phyloP scores from a whole-genome alignment of 2,797 vertebrate species.

The Kryptolebias ocellatus region DNA sequence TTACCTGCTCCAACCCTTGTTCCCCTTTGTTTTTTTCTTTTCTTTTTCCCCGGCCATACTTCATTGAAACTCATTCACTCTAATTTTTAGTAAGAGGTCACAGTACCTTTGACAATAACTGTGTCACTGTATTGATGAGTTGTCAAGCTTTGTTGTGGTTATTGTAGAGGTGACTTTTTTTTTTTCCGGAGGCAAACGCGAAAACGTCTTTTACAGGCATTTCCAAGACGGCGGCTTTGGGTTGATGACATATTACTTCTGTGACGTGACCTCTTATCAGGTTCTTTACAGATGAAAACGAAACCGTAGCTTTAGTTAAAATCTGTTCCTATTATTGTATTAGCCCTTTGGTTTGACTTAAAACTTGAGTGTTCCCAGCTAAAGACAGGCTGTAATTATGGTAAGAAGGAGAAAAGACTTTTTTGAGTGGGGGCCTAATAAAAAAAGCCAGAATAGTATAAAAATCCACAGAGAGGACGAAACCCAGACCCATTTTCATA shows the following conservation, averaged over 20 bases:
- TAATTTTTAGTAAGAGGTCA: conserved; percentile 19
- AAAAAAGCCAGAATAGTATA: conserved; percentile 5
- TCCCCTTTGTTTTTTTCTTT: not conserved
- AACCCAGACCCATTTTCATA: conserved; percentile 6
- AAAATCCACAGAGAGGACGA: not conserved
- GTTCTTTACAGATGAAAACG: conserved; percentile 15
- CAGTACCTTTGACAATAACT: conserved; percentile 48
- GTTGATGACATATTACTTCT: conserved; percentile 42
- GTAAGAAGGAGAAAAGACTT: conserved; percentile 20
- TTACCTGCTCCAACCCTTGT: conserved; percentile 9
- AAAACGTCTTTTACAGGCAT: conserved; percentile 57
- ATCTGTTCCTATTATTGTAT: conserved; percentile 42
- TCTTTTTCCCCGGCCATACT: conserved; percentile 14
- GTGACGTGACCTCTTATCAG: conserved; percentile 29
- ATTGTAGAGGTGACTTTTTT: conserved; percentile 15
- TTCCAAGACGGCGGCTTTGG: conserved; percentile 44
- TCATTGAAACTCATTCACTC: conserved; percentile 27
- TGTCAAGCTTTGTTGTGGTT: conserved; percentile 65
- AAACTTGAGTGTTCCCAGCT: conserved; percentile 29
- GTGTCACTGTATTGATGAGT: conserved; percentile 54
- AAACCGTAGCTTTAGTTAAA: conserved; percentile 41
- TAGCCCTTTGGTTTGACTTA: conserved; percentile 43
- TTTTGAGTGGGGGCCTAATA: conserved; percentile 3
- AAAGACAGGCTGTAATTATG: conserved; percentile 27
- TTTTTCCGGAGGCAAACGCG: conserved; percentile 59